Evolutionary conservation across 2,888 invertebrate species (phyloP).

Genomic region (Mesoligia furuncula): DNA sequence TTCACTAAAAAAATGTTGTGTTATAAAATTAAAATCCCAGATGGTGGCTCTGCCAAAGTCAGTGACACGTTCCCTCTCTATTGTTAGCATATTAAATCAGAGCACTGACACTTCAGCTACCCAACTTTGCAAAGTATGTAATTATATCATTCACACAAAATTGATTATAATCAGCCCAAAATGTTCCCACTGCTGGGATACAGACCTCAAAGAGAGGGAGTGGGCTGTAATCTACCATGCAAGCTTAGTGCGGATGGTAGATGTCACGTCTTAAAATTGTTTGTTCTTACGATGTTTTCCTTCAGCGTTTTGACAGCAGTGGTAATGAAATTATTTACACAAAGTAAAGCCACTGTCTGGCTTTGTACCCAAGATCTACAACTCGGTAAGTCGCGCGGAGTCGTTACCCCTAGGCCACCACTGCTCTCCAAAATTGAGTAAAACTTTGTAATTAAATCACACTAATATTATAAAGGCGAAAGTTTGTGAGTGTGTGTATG

Average conservation of each 20-base stretch:
- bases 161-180: background rate
- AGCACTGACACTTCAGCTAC: background rate
- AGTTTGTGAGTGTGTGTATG: no score
- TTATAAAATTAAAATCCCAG: no score
- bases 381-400: background rate
- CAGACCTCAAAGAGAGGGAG: no score
- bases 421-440: background rate
- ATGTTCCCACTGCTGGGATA: background rate
- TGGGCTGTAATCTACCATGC: background rate
- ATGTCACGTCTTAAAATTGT: background rate
- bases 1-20: no score
- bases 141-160: background rate
- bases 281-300: background rate
- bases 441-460: background rate
- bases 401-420: background rate
- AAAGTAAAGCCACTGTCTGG: background rate
- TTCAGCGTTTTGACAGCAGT: background rate
- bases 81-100: background rate
- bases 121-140: background rate
- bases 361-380: background rate
- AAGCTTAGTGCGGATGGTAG: background rate
- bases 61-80: no score
- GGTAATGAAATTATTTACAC: background rate
- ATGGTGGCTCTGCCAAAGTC: no score
- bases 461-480: no score